A percentile compares a stretch with the other conserved stretches of the same genome.
phyloP scores from a whole-genome alignment of 2,113 vertebrate species.

The Vulpes ferrilata region DNA sequence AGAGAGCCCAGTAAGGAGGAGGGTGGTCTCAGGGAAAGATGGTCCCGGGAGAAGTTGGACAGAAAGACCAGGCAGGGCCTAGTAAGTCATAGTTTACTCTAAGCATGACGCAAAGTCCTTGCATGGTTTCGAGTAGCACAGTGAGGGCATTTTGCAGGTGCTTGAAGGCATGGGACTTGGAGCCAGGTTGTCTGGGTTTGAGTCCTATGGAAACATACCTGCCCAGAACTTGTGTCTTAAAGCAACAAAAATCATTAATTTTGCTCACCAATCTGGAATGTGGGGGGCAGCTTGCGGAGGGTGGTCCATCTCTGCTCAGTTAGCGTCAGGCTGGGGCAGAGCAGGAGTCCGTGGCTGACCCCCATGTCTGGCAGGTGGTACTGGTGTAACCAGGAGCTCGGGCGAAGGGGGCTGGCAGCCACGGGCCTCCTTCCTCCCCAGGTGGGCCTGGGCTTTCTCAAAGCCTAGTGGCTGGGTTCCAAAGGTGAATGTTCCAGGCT shows the following conservation, averaged over 20 bases:
- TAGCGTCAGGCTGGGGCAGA: neutral
- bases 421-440: neutral
- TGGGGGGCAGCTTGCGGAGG: neutral
- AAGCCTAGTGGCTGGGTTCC: neutral
- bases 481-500: neutral
- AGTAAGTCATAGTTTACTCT: neutral
- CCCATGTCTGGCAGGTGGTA: accelerated
- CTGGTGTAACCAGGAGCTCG: neutral
- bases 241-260: neutral
- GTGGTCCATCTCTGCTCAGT: neutral
- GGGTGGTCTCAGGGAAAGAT: neutral
- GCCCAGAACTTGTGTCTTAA: neutral
- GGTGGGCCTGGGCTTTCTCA: neutral
- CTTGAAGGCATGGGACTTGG: too few relatives aligned
- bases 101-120: neutral
- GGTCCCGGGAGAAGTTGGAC: neutral
- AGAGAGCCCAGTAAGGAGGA: neutral
- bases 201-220: neutral
- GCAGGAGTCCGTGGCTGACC: neutral
- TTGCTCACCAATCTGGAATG: neutral
- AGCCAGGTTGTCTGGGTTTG: neutral
- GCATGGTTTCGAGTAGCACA: neutral
- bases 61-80: neutral
- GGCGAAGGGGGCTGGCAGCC: accelerated
- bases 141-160: too few relatives aligned